Evolutionary conservation across 2,113 vertebrate genomes (phyloP), one percentile per base, ranked within the genome.

Genomic region (Neopipo cinnamomea): DNA sequence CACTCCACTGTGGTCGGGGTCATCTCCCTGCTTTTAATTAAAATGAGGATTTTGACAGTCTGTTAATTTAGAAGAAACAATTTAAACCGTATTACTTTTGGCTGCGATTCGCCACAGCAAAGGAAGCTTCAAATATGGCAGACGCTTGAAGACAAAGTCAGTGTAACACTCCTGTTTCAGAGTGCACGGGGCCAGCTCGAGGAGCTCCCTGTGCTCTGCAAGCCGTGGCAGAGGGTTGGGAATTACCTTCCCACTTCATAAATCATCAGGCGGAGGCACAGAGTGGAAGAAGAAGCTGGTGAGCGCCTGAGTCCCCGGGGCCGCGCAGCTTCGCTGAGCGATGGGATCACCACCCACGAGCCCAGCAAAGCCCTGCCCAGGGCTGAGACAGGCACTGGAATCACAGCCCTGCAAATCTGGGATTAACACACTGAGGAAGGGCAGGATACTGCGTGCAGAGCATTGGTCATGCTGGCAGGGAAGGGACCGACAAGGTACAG

Each of bases 161-260:
- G n/a, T n/a, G n/a, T n/a, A n/a, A 47, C 46, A 4, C 30, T 85
- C 75, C 70, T 42, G 59, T 12, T 88, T 70, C 47, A 15, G 22
- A 39, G 50, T 1, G 0, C 10, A 31, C 0, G 0, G n/a, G 35
- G 49, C 24, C 2, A 3, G 62, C 55, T 53, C 0, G 0, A 82
- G 72, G 66, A 81, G 52, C 75, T 46, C 58, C 52, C n/a, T 39
- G 44, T 20, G 73, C 52, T 89, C 70, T 42, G 62, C 63, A 82
- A 72, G 71, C 47, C 0, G 0, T 0, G 5, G 59, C 3, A 3
- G 28, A 13, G 37, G 37, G n/a, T 0, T 90, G 37, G 30, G 72
- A 73, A 33, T 55, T 61, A 67, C 72, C 3, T 28, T 80, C 50
- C 55, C 65, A 46, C 59, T 83, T 39, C 72, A 80, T 27, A 85